Percentiles rank a stretch among this genome's conserved stretches.
phyloP scores from a whole-genome alignment of 35 echinoderm and acorn worm genomes.

The Heliocidaris erythrogramma region DNA sequence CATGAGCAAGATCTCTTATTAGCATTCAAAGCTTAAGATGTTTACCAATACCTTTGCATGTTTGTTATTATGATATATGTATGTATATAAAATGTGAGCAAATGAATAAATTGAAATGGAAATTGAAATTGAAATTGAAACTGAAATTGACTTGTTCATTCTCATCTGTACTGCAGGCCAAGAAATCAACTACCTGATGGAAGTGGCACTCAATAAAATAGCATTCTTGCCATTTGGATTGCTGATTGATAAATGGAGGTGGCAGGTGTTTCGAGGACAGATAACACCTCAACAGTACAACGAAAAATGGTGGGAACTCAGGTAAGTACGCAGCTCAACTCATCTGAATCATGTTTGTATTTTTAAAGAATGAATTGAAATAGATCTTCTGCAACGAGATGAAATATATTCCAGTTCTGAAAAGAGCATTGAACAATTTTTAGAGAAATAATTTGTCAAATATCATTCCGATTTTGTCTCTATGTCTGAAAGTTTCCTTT shows the following conservation, averaged over 20 bases:
- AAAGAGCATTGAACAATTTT: neutral
- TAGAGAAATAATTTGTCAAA: too few relatives aligned
- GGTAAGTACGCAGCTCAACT: conserved; percentile 45
- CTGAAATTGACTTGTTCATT: too few relatives aligned
- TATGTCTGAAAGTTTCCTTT: too few relatives aligned
- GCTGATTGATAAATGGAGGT: conserved; percentile 95
- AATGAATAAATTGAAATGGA: too few relatives aligned
- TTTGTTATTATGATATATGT: too few relatives aligned
- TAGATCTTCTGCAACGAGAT: neutral
- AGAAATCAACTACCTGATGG: conserved; percentile 91
- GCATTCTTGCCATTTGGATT: conserved; percentile 97
- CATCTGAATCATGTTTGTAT: neutral
- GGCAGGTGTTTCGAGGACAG: conserved; percentile 81
- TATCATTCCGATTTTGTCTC: neutral
- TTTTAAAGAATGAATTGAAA: neutral
- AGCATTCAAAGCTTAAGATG: too few relatives aligned
- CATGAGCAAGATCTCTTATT: too few relatives aligned
- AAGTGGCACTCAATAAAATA: conserved; percentile 82
- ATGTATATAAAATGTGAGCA: too few relatives aligned
- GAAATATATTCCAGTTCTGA: neutral
- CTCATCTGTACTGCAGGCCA: neutral
- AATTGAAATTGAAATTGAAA: too few relatives aligned
- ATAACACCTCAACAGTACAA: conserved; percentile 79
- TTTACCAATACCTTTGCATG: too few relatives aligned
- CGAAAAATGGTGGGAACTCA: conserved; percentile 86